A percentile compares a stretch with the other conserved stretches of the same genome.
These are phyloP conservation scores for Eleginops maclovinus DNA, from an alignment of 2,113 vertebrate genomes.

Conservation along the genomic window DNA sequence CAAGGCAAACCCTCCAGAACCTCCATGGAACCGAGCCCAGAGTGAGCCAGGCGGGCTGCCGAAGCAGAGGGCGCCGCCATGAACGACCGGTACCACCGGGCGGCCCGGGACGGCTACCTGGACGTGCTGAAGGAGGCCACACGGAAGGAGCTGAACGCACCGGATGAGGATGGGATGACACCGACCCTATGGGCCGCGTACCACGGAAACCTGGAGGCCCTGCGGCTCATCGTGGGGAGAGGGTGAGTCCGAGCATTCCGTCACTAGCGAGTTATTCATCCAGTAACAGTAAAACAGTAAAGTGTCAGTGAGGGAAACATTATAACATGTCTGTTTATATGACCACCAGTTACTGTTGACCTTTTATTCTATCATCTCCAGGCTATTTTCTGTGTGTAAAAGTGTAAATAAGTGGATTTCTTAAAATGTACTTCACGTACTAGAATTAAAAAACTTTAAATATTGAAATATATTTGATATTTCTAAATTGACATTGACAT, in stretches of 20 bases:
- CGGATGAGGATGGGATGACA: constrained; percentile 96
- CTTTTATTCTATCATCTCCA: background rate
- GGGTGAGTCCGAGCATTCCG: constrained; percentile 86
- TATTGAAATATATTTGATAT: background rate
- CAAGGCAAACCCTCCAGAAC: constrained; percentile 31
- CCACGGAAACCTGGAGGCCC: constrained; percentile 91
- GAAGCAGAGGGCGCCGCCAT: constrained; percentile 76
- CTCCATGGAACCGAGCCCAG: constrained; percentile 38
- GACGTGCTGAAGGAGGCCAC: constrained; percentile 92
- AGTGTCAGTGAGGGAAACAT: background rate
- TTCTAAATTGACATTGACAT: too few species aligned
- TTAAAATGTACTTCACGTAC: background rate
- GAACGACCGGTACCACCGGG: constrained; percentile 94
- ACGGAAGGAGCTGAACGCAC: constrained; percentile 91
- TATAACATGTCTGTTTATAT: background rate
- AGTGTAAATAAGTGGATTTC: background rate
- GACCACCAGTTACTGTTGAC: background rate
- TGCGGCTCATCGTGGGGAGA: constrained; percentile 90
- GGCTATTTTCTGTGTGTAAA: background rate
- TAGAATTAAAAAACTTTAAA: background rate
- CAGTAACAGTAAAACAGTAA: too few species aligned
- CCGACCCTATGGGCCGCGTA: constrained; percentile 95
- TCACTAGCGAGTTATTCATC: background rate
- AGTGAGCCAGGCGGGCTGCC: constrained; percentile 37
- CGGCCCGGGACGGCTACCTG: constrained; percentile 93